Evolutionary conservation across 2,797 vertebrate genomes (phyloP).

Genomic region (Chaunax sp.): DNA sequence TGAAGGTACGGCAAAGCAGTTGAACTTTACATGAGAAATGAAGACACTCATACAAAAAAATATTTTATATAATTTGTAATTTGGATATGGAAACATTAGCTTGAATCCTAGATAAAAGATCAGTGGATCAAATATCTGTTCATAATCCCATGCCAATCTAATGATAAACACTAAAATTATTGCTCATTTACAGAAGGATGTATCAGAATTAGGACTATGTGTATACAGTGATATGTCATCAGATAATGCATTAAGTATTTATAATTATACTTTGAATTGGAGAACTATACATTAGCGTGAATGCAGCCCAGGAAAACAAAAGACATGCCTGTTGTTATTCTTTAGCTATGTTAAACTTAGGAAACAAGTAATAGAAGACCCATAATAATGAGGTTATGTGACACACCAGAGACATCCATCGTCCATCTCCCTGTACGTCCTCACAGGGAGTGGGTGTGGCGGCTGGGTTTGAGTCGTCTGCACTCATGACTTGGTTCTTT

Average conservation of each 20-base stretch:
- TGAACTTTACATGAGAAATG: background rate
- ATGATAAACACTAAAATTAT: background rate
- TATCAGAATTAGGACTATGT: background rate
- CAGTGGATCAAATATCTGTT: background rate
- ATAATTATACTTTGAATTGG: background rate
- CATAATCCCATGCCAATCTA: background rate
- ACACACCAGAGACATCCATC: slow-evolving; percentile 93
- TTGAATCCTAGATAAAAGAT: background rate
- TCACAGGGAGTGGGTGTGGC: slow-evolving; percentile 87
- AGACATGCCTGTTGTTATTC: background rate
- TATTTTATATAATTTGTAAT: background rate
- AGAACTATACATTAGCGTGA: background rate
- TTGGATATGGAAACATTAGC: background rate
- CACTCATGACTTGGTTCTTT: slow-evolving; percentile 83
- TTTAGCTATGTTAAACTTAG: background rate
- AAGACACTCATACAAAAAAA: background rate
- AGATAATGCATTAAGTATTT: background rate
- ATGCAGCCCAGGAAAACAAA: background rate
- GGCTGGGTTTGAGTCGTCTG: slow-evolving; percentile 87
- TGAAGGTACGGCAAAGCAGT: background rate
- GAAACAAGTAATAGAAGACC: background rate
- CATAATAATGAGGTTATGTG: slow-evolving; percentile 1
- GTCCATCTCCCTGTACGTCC: slow-evolving; percentile 89
- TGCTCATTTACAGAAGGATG: background rate
- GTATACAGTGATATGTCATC: background rate